These are phyloP conservation scores for Trichonephila clavipes DNA, from an alignment of 1,140 invertebrate species.

Conservation along the genomic window DNA sequence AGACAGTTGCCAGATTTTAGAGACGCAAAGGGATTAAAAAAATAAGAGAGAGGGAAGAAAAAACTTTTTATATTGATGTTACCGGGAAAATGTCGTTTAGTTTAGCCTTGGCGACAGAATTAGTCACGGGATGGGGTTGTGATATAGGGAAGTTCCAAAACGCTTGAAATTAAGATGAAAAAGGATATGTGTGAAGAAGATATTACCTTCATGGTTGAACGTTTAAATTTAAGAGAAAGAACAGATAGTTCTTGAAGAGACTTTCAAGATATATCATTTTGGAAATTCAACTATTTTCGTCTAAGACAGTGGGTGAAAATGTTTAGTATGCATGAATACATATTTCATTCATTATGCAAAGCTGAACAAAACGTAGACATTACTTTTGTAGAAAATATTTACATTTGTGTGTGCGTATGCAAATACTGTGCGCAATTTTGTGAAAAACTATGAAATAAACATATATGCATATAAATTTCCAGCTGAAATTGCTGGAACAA, in stretches of 20 bases:
- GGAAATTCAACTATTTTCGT: too few relatives aligned
- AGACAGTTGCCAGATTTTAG: slow-evolving; percentile 17
- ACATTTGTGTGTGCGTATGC: too few relatives aligned
- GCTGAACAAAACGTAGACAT: accelerated
- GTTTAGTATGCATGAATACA: too few relatives aligned
- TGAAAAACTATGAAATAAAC: too few relatives aligned
- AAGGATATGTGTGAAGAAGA: neutral
- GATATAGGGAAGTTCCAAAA: neutral
- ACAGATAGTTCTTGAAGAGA: too few relatives aligned
- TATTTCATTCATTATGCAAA: too few relatives aligned
- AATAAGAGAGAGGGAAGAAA: neutral
- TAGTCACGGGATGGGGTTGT: neutral
- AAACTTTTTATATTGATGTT: neutral
- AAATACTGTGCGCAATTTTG: too few relatives aligned
- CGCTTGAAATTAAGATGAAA: neutral
- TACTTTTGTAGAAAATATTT: accelerated
- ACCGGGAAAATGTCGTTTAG: slow-evolving; percentile 5
- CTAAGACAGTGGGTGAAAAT: too few relatives aligned
- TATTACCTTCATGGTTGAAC: neutral
- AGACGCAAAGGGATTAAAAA: slow-evolving; percentile 15
- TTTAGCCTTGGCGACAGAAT: neutral
- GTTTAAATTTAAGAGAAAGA: too few relatives aligned
- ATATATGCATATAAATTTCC: too few relatives aligned
- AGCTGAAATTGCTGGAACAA: too few relatives aligned
- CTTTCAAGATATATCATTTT: too few relatives aligned